A percentile compares a stretch with the other conserved stretches of the same genome.
Conservation (phyloP, 2,888 invertebrate genomes). For the Exephanes ischioxanthus region DNA sequence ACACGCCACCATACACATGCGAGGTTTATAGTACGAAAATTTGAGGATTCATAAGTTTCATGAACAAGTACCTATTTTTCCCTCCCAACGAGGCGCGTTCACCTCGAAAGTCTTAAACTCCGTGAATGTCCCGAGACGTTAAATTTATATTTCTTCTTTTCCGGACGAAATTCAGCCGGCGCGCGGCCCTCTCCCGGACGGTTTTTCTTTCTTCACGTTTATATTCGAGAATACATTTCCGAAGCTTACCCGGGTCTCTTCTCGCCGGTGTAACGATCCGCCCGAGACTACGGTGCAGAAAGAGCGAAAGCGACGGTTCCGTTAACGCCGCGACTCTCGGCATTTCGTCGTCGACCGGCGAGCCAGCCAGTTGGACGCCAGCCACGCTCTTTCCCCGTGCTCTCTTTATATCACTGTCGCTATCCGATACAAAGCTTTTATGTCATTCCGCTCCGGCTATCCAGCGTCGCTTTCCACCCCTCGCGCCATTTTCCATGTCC, state of each 20-base stretch:
- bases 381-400: slow-evolving; percentile 49
- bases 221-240: slow-evolving; percentile 65
- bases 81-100: not conserved
- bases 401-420: slow-evolving; percentile 47
- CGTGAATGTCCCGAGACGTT: not conserved
- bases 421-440: slow-evolving; percentile 61
- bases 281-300: slow-evolving; percentile 33
- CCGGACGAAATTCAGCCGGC: slow-evolving; percentile 11
- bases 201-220: slow-evolving; percentile 36
- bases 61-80: not conserved
- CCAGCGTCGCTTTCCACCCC: not conserved
- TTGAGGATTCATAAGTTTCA: slow-evolving; percentile 1
- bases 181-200: slow-evolving; percentile 3
- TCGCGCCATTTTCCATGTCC: slow-evolving; percentile 18
- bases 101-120: slow-evolving; percentile 10
- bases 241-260: slow-evolving; percentile 50
- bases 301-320: slow-evolving; percentile 47
- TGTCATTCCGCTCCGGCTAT: slow-evolving; percentile 44
- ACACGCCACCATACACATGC: slow-evolving; percentile 3
- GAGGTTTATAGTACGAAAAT: slow-evolving; percentile 19
- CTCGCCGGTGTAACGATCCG: slow-evolving; percentile 60
- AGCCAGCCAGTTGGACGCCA: slow-evolving; percentile 68
- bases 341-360: slow-evolving; percentile 58
- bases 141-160: slow-evolving; percentile 41
- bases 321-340: slow-evolving; percentile 62